Base-by-base conservation (phyloP, 2,888 invertebrate species). In the Ischnura elegans region DNA sequence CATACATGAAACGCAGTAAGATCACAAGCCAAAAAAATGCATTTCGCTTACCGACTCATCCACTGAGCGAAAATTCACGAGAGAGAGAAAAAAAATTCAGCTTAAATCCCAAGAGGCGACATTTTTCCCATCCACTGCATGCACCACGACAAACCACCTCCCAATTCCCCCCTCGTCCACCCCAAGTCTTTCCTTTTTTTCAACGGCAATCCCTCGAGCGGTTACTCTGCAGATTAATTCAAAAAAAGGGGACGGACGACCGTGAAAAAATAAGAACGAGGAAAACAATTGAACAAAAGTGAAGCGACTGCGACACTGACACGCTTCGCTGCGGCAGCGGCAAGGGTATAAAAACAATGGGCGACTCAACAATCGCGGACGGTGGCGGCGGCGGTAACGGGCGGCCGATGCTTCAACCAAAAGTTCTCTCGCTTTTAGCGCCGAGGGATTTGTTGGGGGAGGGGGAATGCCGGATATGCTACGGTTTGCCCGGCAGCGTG, bases 251-350 rank as follows among this genome's bases (percentile, higher is more conserved):
- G 47, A 55, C 19, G 87, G 55, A 42, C 42, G 87, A 90, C 36
- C 47, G 90, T 43, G 45, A 90, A 90, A 90, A 90, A 61, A 61
- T 10, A 16, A 76, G 36, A 76, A 76, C 36, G 76, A 16, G 61
- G 90, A 25, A 42, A 61, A 90, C 90, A 90, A 90, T 90, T 90
- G 90, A 43, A 90, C 90, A 90, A 90, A 90, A 90, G 90, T 90
- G 90, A 90, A 90, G 90, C 90, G 87, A 87, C 87, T 87, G 87
- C 87, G 90, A 90, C 90, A 90, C 90, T 90, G 90, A 61, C 90
- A 90, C 90, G 90, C 90, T 90, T 61, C 90, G 90, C 42, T 90
- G 90, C 90, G 61, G 66, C 90, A 90, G 25, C 87, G 87, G 51
- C 87, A 42, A 87, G 87, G 55, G 51, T 90, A 5, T n/a, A 61